A percentile compares a stretch with the other conserved stretches of the same genome.
Evolutionary conservation across 2,113 vertebrate species (phyloP).

Genomic region (Fulmarus glacialis): DNA sequence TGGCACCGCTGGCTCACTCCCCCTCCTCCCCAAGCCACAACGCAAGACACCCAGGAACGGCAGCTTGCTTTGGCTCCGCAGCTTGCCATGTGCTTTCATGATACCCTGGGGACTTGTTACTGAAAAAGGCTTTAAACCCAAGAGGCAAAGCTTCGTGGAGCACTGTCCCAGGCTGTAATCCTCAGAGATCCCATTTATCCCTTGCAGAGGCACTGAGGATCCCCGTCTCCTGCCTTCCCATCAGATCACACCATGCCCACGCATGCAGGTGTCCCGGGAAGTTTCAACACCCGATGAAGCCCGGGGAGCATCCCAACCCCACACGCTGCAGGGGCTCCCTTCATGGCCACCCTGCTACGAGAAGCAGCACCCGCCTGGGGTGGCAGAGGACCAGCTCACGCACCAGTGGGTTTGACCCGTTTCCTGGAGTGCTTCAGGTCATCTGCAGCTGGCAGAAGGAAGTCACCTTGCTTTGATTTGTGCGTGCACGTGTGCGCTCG

Average conservation of each 20-base stretch:
- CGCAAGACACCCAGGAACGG: background rate
- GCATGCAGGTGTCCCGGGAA: rapidly evolving
- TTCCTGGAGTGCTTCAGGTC: background rate
- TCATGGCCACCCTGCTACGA: rapidly evolving
- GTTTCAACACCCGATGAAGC: background rate
- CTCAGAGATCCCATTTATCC: background rate
- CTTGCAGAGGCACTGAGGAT: background rate
- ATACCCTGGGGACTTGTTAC: background rate
- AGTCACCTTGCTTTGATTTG: slow-evolving; percentile 19
- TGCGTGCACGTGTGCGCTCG: rapidly evolving
- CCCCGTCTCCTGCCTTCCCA: background rate
- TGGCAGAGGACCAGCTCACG: background rate
- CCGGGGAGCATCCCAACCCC: background rate
- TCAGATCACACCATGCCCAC: background rate
- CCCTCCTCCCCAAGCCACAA: background rate
- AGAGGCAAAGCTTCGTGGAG: background rate
- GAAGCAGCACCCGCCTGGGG: rapidly evolving
- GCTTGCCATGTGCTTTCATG: background rate
- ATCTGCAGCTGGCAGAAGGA: background rate
- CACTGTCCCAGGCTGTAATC: background rate
- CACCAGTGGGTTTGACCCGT: background rate
- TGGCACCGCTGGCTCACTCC: background rate
- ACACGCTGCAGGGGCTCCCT: background rate
- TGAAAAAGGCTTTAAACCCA: background rate
- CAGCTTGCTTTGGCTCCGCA: background rate